Conservation (phyloP, 2,797 vertebrate genomes). For the Microcaecilia unicolor region DNA sequence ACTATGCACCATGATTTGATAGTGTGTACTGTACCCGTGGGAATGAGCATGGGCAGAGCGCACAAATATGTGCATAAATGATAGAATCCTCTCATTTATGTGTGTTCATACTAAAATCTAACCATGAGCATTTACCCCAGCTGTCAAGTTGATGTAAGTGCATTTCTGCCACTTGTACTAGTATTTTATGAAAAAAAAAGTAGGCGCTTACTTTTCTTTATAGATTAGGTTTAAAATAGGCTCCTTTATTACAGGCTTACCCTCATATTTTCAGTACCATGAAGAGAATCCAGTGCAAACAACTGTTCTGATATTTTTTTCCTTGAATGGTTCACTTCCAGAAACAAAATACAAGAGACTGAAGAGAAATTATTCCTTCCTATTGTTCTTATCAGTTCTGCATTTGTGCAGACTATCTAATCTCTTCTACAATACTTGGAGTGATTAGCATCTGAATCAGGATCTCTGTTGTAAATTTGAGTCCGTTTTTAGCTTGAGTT, state of each 20-base stretch:
- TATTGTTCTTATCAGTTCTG: constrained; percentile 32
- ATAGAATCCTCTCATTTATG: too few relatives aligned
- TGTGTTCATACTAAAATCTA: too few relatives aligned
- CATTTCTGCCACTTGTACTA: constrained; percentile 24
- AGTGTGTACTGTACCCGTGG: too few relatives aligned
- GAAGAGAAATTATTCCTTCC: constrained; percentile 43
- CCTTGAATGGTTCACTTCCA: constrained; percentile 26
- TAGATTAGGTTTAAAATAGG: too few relatives aligned
- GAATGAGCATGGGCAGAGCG: too few relatives aligned
- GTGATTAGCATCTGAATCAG: constrained; percentile 27
- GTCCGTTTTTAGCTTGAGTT: constrained; percentile 29
- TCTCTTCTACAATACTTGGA: constrained; percentile 31
- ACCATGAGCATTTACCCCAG: too few relatives aligned
- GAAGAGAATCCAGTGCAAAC: constrained; percentile 41
- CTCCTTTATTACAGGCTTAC: too few relatives aligned
- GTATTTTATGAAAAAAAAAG: constrained; percentile 27
- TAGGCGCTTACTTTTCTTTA: too few relatives aligned
- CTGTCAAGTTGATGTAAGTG: too few relatives aligned
- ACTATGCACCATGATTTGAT: too few relatives aligned
- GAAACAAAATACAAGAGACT: constrained; percentile 16
- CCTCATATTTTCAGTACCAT: constrained; percentile 21
- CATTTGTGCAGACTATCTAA: constrained; percentile 24
- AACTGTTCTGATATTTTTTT: constrained; percentile 31
- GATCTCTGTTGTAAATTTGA: constrained; percentile 27
- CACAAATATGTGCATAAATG: too few relatives aligned